A percentile compares a stretch with the other conserved stretches of the same genome.
phyloP scores from a whole-genome alignment of 2,113 vertebrate genomes.

The Anas platyrhynchos region DNA sequence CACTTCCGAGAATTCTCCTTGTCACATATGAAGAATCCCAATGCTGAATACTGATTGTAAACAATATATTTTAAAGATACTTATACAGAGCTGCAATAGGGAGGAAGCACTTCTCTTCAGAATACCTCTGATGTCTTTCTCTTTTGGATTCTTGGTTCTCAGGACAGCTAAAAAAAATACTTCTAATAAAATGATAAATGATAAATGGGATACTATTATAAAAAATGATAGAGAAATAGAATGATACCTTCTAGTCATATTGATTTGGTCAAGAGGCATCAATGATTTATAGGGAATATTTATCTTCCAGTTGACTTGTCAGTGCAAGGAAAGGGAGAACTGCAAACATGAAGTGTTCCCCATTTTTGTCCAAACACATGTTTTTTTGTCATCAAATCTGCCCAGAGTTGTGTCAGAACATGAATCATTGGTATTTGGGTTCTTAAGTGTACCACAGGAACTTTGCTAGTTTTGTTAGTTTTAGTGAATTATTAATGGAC shows the following conservation, averaged over 20 bases:
- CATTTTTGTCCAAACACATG: accelerated
- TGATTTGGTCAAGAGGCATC: not conserved
- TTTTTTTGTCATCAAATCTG: not conserved
- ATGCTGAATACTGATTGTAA: not conserved
- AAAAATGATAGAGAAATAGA: not conserved
- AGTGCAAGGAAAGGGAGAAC: not conserved
- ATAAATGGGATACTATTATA: too few species aligned
- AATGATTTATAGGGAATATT: not conserved
- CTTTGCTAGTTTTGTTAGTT: not conserved
- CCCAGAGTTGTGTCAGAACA: not conserved
- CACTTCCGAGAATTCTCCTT: not conserved
- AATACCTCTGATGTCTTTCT: not conserved
- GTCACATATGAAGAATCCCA: not conserved
- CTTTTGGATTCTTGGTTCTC: not conserved
- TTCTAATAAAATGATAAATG: not conserved
- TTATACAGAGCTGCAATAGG: not conserved
- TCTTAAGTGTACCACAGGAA: not conserved
- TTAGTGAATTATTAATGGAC: not conserved
- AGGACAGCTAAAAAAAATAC: not conserved
- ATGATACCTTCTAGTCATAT: not conserved
- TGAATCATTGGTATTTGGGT: not conserved
- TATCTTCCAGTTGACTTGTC: not conserved
- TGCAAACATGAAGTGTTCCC: not conserved
- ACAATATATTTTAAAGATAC: not conserved
- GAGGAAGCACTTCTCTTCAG: not conserved